Evolutionary conservation across 2,888 invertebrate species (phyloP).

Genomic region (Andrena chrysosceles): DNA sequence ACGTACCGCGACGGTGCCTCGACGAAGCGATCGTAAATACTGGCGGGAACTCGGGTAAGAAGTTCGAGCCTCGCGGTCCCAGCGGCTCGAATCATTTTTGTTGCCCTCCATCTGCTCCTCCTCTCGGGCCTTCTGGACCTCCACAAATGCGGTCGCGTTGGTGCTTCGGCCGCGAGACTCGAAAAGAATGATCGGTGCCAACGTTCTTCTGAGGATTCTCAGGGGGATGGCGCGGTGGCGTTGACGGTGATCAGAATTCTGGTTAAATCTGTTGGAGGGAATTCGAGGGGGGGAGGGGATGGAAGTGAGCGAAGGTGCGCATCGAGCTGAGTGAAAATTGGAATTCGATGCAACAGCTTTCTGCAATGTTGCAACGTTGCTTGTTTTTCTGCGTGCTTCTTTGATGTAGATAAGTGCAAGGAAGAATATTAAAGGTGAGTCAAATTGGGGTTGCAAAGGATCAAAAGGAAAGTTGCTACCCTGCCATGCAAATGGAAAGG

Average conservation of each 20-base stretch:
- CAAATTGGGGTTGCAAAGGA: no score
- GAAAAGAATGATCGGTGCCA: neutral
- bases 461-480: no score
- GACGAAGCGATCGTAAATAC: conserved; percentile 73
- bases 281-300: neutral
- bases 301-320: neutral
- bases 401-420: no score
- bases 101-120: conserved; percentile 38
- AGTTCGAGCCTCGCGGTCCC: conserved; percentile 69
- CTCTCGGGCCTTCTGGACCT: neutral
- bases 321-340: no score
- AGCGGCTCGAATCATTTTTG: conserved; percentile 72
- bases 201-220: neutral
- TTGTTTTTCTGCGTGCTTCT: no score
- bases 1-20: conserved; percentile 57
- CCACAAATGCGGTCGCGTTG: neutral
- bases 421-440: no score
- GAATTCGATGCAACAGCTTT: no score
- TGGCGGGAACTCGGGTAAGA: conserved; percentile 71
- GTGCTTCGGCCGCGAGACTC: neutral
- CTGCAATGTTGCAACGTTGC: no score
- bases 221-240: neutral
- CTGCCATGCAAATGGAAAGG: no score
- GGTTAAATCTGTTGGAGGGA: no score
- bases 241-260: neutral